These are phyloP conservation scores for Paragorgia papillata DNA, from an alignment of 92 coral and sea anemone species.

Conservation along the genomic window DNA sequence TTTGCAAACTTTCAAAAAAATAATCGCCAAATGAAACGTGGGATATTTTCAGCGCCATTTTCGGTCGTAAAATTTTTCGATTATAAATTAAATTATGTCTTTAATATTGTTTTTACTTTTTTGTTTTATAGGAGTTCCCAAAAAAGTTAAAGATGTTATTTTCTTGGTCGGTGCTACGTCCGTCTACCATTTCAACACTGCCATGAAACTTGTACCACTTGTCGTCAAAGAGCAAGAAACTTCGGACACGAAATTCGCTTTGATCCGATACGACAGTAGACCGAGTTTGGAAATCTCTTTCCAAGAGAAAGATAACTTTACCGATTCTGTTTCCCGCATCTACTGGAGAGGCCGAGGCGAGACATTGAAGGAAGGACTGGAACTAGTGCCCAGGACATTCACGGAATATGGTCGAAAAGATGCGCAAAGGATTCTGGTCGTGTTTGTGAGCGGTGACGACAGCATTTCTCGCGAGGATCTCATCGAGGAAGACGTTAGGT, in stretches of 20 bases:
- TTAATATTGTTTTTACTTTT: background rate
- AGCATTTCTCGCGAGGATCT: conserved; percentile 13
- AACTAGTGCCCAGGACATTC: conserved; percentile 28
- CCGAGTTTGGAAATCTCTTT: conserved; percentile 54
- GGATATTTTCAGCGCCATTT: no score
- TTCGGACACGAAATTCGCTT: conserved; percentile 18
- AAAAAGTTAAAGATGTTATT: conserved; percentile 35
- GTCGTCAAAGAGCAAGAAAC: conserved; percentile 16
- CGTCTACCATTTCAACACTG: conserved; percentile 12
- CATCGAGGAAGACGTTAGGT: conserved; percentile 21
- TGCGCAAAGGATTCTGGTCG: conserved; percentile 62
- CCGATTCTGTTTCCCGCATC: background rate
- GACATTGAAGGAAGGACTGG: conserved; percentile 23
- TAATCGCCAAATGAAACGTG: no score
- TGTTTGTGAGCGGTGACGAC: conserved; percentile 44
- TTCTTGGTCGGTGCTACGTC: conserved; percentile 38
- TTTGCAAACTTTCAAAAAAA: no score
- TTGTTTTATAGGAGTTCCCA: conserved; percentile 8
- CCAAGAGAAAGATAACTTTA: conserved; percentile 31
- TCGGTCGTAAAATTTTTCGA: no score
- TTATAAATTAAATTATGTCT: no score
- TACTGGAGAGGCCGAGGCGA: conserved; percentile 26
- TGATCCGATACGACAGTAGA: conserved; percentile 61
- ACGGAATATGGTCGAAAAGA: conserved; percentile 37
- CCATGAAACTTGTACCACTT: background rate